Evolutionary conservation across 64 coral and sea anemone species (phyloP), one percentile per base, ranked within the genome.

Genomic region (Stichodactyla mertensii): DNA sequence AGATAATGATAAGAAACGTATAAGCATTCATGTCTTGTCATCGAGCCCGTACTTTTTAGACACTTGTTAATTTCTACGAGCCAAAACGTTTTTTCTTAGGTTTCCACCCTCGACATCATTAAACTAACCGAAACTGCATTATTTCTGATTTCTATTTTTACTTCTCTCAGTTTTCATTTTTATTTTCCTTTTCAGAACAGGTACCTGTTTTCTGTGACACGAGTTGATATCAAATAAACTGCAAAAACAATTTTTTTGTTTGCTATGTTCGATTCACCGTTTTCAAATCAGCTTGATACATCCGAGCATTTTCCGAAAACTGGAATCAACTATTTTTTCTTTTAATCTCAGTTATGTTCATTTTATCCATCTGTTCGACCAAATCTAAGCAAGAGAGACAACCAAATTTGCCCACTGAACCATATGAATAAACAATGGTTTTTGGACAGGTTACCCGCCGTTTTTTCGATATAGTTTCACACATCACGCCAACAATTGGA

Each of bases 341-440:
- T 22, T 24, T 23, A 22, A 16, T 27, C 10, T 13, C 10, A 4
- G 24, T 12, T 27, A 13, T 74, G 6, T 69, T 69, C 4, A 69
- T 20, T 20, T 69, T 20, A 26, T 20, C 14, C 14, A 15, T 9
- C 56, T 58, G 36, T 45, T 45, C 36, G 36, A 61, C 19, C 64
- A 69, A 5, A 69, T 69, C 64, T 23, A 20, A 5, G n/a, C 19
- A 22, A 69, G 64, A 12, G 23, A 74, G 10, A 28, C 4, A 74
- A 4, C 27, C 22, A 23, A 74, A 31, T 1, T 74, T 74, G 23
- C 24, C 12, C 4, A 74, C 5, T 74, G 69, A 10, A 74, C 10
- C 26, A 13, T 23, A 74, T 74, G n/a, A 74, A 74, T 74, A 74
- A 74, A 74, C 69, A 74, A 74, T 74, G 62, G 62, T 8, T 27